These are phyloP conservation scores for Catamblyrhynchus diadema DNA, from an alignment of 2,797 vertebrate genomes.

Conservation along the genomic window DNA sequence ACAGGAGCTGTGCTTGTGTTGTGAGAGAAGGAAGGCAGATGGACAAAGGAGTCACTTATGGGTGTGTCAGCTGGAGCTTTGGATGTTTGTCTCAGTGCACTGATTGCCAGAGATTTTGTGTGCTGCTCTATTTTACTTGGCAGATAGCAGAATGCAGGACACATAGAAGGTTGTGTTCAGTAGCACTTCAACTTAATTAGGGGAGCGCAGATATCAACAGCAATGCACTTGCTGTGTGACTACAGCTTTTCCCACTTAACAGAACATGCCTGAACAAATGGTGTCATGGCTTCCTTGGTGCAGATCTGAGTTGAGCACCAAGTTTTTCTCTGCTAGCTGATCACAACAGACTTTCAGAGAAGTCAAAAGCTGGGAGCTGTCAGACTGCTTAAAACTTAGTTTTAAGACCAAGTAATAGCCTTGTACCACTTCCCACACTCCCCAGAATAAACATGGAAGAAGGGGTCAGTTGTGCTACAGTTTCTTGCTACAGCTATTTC, in stretches of 20 bases:
- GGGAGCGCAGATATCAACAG: neutral
- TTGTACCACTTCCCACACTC: neutral
- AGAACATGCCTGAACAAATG: neutral
- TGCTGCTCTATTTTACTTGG: neutral
- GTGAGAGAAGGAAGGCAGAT: neutral
- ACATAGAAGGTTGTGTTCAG: neutral
- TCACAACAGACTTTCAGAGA: neutral
- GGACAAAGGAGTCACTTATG: neutral
- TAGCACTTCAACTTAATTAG: neutral
- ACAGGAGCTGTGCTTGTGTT: neutral
- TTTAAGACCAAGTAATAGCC: neutral
- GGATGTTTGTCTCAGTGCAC: neutral
- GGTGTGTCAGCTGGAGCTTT: neutral
- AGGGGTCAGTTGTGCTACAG: neutral
- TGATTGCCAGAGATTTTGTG: neutral
- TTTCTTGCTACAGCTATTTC: neutral
- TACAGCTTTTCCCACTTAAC: neutral
- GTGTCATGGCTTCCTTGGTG: neutral
- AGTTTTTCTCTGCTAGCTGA: neutral
- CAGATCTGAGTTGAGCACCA: neutral
- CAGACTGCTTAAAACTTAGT: neutral
- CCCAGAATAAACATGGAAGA: neutral
- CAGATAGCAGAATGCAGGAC: neutral
- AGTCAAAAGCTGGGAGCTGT: neutral
- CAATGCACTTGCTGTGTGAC: neutral